phyloP scores from a whole-genome alignment of 2,113 vertebrate genomes.

The Halcyon senegalensis region DNA sequence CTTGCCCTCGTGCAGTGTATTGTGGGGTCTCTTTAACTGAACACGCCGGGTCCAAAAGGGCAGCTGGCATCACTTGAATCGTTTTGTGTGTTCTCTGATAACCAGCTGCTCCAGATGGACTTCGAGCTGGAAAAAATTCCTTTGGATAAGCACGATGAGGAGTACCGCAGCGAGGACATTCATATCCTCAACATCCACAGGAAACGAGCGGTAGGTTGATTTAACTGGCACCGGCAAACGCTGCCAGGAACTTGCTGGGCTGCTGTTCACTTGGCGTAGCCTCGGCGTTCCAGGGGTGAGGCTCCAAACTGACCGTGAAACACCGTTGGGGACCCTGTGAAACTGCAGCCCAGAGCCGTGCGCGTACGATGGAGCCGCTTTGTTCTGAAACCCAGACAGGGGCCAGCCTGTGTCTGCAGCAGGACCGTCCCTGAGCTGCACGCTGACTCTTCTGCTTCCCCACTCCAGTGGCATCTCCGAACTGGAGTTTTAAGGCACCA shows the following conservation, averaged over 20 bases:
- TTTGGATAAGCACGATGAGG: constrained; percentile 87
- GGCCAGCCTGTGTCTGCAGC: not conserved
- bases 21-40: not conserved
- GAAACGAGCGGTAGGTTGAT: constrained; percentile 50
- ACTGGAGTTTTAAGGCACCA: not conserved
- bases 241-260: not conserved
- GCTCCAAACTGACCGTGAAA: not conserved
- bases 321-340: not conserved
- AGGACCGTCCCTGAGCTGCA: not conserved
- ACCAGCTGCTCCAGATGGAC: constrained; percentile 86
- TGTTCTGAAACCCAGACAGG: not conserved
- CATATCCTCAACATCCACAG: constrained; percentile 85
- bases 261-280: not conserved
- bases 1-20: rapidly evolving
- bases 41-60: not conserved
- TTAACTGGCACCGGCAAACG: rapidly evolving
- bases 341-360: not conserved
- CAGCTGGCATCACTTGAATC: not conserved
- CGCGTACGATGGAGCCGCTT: not conserved
- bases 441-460: not conserved
- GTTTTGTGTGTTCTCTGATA: not conserved
- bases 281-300: not conserved
- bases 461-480: not conserved
- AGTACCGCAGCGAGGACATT: constrained; percentile 93
- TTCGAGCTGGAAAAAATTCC: constrained; percentile 89